Evolutionary conservation across 2,113 vertebrate species (phyloP).

Genomic region (Tetrax tetrax): DNA sequence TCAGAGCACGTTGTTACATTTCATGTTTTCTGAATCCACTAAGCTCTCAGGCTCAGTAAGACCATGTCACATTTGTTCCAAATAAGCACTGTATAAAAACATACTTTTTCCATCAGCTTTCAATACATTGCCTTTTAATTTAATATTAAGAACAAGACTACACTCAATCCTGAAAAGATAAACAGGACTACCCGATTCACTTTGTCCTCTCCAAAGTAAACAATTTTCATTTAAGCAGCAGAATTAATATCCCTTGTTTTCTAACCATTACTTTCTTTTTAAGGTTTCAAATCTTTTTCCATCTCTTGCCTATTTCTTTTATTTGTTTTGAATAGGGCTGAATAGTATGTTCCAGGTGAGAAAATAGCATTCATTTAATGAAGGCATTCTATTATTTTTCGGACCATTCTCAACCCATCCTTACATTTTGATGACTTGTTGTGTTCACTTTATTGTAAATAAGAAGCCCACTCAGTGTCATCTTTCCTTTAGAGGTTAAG

Average conservation of each 20-base stretch:
- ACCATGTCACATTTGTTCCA: neutral
- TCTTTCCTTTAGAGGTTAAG: conserved; percentile 27
- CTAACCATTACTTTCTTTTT: neutral
- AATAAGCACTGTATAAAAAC: neutral
- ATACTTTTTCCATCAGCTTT: neutral
- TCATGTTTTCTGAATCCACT: neutral
- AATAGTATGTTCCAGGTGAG: neutral
- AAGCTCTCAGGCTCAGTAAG: neutral
- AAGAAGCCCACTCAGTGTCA: neutral
- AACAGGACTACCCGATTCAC: neutral
- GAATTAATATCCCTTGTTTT: conserved; percentile 4
- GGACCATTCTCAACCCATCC: neutral
- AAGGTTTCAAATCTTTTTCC: neutral
- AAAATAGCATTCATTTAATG: neutral
- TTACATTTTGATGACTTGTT: neutral
- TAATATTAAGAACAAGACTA: neutral
- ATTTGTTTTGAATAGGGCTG: neutral
- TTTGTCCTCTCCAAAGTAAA: conserved; percentile 3
- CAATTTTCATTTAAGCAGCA: neutral
- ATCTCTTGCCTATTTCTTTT: neutral
- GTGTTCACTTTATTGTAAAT: neutral
- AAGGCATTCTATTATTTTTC: neutral
- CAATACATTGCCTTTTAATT: neutral
- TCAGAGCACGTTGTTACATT: neutral
- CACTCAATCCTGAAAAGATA: neutral